A percentile compares a stretch with the other conserved stretches of the same genome.
These are phyloP conservation scores for Tenodera sinensis DNA, from an alignment of 2,888 invertebrate genomes.

Conservation along the genomic window DNA sequence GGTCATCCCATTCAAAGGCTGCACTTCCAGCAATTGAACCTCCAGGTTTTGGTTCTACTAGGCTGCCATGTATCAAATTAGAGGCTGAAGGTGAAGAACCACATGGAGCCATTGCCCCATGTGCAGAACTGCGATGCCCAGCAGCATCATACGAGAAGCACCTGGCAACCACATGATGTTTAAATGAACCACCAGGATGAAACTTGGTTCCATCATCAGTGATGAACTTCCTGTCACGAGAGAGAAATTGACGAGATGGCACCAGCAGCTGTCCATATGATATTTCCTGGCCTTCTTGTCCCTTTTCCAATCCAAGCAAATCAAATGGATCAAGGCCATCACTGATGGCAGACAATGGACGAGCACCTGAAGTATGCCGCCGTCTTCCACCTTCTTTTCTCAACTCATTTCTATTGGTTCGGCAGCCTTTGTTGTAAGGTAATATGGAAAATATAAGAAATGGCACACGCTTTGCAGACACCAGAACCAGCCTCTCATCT, in stretches of 20 bases:
- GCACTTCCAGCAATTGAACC: neutral
- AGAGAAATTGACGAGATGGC: constrained; percentile 26
- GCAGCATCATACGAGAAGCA: constrained; percentile 70
- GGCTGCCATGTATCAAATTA: constrained; percentile 38
- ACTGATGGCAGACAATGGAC: constrained; percentile 78
- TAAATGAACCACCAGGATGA: constrained; percentile 44
- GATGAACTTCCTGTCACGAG: constrained; percentile 45
- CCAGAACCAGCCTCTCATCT: constrained; percentile 79
- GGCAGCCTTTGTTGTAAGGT: constrained; percentile 61
- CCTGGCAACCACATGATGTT: constrained; percentile 62
- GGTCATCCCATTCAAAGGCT: constrained; percentile 52
- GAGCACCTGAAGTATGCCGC: constrained; percentile 75
- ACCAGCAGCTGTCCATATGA: constrained; percentile 76
- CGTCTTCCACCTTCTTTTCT: constrained; percentile 71
- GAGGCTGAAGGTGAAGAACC: constrained; percentile 48
- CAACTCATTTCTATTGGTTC: constrained; percentile 55
- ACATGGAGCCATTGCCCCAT: constrained; percentile 42
- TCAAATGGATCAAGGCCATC: constrained; percentile 84
- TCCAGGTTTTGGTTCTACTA: neutral
- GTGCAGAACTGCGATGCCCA: constrained; percentile 53
- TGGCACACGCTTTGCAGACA: constrained; percentile 73
- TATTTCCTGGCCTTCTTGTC: constrained; percentile 81
- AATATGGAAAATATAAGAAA: constrained; percentile 84
- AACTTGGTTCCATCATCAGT: constrained; percentile 42
- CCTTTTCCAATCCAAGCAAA: constrained; percentile 75